Conservation (phyloP, 2,797 vertebrate species). For the Mastacembelus armatus region DNA sequence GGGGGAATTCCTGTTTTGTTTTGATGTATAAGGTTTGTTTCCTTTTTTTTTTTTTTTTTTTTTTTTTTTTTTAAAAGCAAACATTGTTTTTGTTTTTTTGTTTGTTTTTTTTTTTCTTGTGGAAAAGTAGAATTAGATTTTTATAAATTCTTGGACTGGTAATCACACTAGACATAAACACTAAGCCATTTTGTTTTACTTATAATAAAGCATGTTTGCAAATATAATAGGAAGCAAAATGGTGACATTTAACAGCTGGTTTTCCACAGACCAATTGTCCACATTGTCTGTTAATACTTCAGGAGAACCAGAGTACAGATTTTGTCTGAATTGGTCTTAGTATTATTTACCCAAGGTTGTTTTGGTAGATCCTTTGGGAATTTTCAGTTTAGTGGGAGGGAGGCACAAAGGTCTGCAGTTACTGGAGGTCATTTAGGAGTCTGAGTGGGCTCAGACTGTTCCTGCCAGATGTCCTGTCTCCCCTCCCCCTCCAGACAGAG, state of each 20-base stretch:
- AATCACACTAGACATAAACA: neutral
- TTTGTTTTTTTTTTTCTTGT: neutral
- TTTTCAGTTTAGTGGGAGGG: conserved; percentile 37
- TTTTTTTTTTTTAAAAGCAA: conserved; percentile 44
- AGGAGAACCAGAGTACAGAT: neutral
- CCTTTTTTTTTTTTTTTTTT: too few species aligned
- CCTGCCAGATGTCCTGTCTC: conserved; percentile 83
- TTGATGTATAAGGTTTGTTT: conserved; percentile 11
- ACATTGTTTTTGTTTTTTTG: conserved; percentile 5
- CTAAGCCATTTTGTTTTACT: neutral
- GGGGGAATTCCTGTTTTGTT: conserved; percentile 38
- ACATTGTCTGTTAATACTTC: conserved; percentile 51
- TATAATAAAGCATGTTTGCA: neutral
- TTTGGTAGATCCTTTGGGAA: conserved; percentile 47
- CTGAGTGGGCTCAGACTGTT: conserved; percentile 62
- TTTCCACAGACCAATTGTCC: conserved; percentile 13
- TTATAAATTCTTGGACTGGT: conserved; percentile 22
- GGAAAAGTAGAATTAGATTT: neutral
- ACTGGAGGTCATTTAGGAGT: conserved; percentile 68
- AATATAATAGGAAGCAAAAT: neutral
- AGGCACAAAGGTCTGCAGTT: conserved; percentile 44
- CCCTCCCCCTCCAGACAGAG: conserved; percentile 68
- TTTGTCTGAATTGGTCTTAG: conserved; percentile 26
- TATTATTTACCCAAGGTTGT: conserved; percentile 48
- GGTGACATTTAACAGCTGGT: neutral